Evolutionary conservation across 2,888 invertebrate genomes (phyloP).

Genomic region (Biston stratarius): DNA sequence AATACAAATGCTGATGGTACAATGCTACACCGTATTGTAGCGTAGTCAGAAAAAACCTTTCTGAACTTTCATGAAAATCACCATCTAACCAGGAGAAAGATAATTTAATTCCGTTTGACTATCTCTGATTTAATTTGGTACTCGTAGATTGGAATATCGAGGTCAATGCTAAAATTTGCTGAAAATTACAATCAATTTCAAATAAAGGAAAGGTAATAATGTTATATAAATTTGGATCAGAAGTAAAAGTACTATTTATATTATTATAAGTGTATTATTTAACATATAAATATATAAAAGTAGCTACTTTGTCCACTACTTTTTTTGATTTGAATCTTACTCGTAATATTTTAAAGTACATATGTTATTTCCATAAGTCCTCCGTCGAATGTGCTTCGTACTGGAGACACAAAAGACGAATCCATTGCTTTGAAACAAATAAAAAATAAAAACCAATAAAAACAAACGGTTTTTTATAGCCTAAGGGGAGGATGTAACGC

Average conservation of each 20-base stretch:
- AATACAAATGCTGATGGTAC: too few species aligned
- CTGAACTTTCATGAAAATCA: too few species aligned
- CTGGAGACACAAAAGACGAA: constrained; percentile 17
- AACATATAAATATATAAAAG: too few species aligned
- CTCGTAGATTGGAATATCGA: neutral
- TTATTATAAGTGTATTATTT: too few species aligned
- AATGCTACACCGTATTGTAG: too few species aligned
- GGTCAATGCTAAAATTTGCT: neutral
- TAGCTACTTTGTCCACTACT: too few species aligned
- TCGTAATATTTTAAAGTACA: neutral
- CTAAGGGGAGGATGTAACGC: constrained; percentile 39
- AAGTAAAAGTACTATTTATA: too few species aligned
- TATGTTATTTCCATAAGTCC: neutral
- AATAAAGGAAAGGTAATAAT: neutral
- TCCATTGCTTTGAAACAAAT: constrained; percentile 26
- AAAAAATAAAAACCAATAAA: constrained; percentile 42
- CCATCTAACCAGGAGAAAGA: too few species aligned
- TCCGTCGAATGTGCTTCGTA: neutral
- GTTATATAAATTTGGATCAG: neutral
- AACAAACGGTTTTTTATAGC: constrained; percentile 46
- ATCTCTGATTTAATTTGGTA: neutral
- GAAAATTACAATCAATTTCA: neutral
- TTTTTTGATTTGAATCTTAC: too few species aligned
- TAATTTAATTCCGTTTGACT: neutral
- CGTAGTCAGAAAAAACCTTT: neutral